Percentiles rank a stretch among this genome's conserved stretches.
phyloP scores from a whole-genome alignment of 2,113 vertebrate genomes.

The Spheniscus mendiculus region DNA sequence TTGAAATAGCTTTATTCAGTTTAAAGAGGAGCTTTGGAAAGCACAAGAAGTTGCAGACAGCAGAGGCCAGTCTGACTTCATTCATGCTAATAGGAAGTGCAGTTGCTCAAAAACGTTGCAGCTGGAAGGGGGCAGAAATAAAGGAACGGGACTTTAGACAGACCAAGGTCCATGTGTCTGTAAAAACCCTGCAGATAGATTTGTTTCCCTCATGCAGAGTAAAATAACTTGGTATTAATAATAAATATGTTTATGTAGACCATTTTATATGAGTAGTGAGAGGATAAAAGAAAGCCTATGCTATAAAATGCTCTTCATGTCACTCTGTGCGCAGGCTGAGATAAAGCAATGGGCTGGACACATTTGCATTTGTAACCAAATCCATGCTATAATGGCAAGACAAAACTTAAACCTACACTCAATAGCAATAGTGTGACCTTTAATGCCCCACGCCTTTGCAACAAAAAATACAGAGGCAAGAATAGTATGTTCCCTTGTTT shows the following conservation, averaged over 20 bases:
- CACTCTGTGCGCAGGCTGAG: background rate
- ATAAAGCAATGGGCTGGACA: background rate
- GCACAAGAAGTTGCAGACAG: background rate
- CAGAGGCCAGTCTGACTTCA: background rate
- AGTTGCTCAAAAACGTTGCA: background rate
- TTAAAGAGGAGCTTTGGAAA: background rate
- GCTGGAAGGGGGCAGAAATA: background rate
- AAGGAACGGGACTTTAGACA: background rate
- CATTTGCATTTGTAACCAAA: background rate
- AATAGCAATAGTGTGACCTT: background rate
- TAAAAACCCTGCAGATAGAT: background rate
- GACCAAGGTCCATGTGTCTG: rapidly evolving
- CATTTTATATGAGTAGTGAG: background rate
- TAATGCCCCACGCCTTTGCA: background rate
- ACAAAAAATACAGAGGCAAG: background rate
- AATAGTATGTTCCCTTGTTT: background rate
- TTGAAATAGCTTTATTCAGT: background rate
- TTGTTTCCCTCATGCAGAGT: background rate
- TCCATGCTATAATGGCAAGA: background rate
- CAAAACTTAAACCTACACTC: background rate
- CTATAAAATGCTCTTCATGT: background rate
- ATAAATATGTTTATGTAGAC: background rate
- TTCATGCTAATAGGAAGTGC: background rate
- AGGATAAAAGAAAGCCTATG: background rate
- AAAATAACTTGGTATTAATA: background rate